Evolutionary conservation across 2,888 invertebrate species (phyloP).

Genomic region (Marasmarcha lunaedactyla): DNA sequence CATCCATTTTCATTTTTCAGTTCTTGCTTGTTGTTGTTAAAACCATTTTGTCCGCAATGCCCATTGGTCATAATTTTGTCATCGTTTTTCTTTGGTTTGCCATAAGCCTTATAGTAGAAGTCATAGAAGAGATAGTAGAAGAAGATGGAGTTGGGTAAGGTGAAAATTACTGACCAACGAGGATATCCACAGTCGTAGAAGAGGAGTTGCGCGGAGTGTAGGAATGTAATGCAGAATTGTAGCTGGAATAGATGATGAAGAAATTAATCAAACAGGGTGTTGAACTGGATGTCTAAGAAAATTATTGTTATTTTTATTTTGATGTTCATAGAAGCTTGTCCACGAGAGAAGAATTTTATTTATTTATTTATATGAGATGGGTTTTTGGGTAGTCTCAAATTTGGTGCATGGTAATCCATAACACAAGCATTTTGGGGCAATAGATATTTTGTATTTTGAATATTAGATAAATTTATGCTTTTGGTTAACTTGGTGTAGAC

Average conservation of each 20-base stretch:
- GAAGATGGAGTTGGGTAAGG: slow-evolving; percentile 90
- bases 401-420: too few relatives aligned
- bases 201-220: slow-evolving; percentile 87
- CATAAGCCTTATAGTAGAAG: slow-evolving; percentile 88
- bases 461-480: too few relatives aligned
- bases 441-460: too few relatives aligned
- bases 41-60: slow-evolving; percentile 23
- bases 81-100: slow-evolving; percentile 32
- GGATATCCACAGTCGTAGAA: slow-evolving; percentile 92
- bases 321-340: too few relatives aligned
- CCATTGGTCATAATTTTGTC: slow-evolving; percentile 16
- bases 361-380: too few relatives aligned
- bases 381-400: too few relatives aligned
- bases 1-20: not conserved
- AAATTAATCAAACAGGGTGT: not conserved
- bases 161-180: slow-evolving; percentile 83
- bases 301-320: too few relatives aligned
- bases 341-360: too few relatives aligned
- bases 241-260: slow-evolving; percentile 69
- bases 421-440: too few relatives aligned
- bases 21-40: slow-evolving; percentile 9
- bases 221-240: slow-evolving; percentile 90
- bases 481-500: too few relatives aligned
- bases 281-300: too few relatives aligned
- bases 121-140: slow-evolving; percentile 93